A percentile compares a stretch with the other conserved stretches of the same genome.
Conservation (phyloP, 2,113 vertebrate genomes). For the Peromyscus maniculatus region DNA sequence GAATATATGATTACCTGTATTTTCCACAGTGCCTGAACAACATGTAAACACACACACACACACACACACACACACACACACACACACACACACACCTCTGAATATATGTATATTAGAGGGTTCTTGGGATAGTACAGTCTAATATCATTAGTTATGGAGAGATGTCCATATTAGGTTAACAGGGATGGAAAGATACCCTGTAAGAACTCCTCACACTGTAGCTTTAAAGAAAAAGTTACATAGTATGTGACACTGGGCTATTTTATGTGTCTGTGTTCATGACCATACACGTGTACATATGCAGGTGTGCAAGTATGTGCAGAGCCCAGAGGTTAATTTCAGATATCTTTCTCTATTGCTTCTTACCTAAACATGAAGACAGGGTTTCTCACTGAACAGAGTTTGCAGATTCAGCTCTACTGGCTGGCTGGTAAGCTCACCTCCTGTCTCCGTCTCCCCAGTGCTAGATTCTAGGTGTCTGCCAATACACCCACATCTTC, state of each 20-base stretch:
- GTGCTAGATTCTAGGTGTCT: not conserved
- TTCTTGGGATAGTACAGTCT: not conserved
- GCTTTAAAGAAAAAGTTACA: not conserved
- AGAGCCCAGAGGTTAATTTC: not conserved
- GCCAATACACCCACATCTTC: not conserved
- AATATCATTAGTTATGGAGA: not conserved
- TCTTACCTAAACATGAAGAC: not conserved
- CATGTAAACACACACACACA: not conserved
- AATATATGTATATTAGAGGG: not conserved
- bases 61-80: not conserved
- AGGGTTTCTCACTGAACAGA: not conserved
- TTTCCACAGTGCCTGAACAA: no score
- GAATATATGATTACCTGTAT: no score
- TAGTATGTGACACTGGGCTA: not conserved
- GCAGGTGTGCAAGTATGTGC: not conserved
- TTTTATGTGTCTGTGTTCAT: not conserved
- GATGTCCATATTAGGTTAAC: not conserved
- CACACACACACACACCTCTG: not conserved
- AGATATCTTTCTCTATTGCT: not conserved
- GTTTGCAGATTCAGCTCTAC: not conserved
- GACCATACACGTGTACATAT: not conserved
- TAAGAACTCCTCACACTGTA: slow-evolving; percentile 11
- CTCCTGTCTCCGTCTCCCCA: not conserved
- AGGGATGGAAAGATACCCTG: not conserved
- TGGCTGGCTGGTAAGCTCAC: not conserved